Percentiles rank a stretch among this genome's conserved stretches.
These are phyloP conservation scores for Tautogolabrus adspersus DNA, from an alignment of 2,113 vertebrate genomes.

Conservation along the genomic window DNA sequence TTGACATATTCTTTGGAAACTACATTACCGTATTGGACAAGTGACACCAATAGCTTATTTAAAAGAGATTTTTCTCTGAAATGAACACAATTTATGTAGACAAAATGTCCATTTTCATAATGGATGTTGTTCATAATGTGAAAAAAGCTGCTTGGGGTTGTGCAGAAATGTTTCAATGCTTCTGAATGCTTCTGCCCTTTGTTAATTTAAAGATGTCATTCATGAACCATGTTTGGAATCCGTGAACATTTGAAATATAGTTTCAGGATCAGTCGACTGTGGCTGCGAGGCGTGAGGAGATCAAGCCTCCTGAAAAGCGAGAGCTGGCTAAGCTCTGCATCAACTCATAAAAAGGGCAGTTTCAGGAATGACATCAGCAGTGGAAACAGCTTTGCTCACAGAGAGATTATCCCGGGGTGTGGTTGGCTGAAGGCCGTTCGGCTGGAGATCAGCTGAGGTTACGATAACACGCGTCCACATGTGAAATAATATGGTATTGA, in stretches of 20 bases:
- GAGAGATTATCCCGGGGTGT: constrained; percentile 52
- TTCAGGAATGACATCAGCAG: constrained; percentile 68
- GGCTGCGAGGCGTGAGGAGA: neutral
- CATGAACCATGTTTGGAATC: too few relatives aligned
- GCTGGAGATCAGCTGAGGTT: constrained; percentile 51
- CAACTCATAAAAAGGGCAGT: constrained; percentile 46
- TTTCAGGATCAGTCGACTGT: neutral
- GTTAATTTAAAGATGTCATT: neutral
- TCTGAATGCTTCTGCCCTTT: too few relatives aligned
- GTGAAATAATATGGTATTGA: constrained; percentile 55
- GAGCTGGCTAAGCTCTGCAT: constrained; percentile 16
- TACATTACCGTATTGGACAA: too few relatives aligned
- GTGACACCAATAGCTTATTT: too few relatives aligned
- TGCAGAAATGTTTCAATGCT: too few relatives aligned
- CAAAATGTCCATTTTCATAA: too few relatives aligned
- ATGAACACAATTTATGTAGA: too few relatives aligned
- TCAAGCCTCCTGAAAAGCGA: constrained; percentile 20
- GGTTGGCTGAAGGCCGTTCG: constrained; percentile 29
- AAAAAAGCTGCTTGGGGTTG: too few relatives aligned
- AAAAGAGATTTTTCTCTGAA: too few relatives aligned
- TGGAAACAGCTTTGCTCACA: constrained; percentile 55
- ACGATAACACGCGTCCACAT: constrained; percentile 46
- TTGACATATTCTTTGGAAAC: too few relatives aligned
- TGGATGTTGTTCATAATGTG: too few relatives aligned
- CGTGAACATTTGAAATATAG: neutral